Evolutionary conservation across 2,113 vertebrate species (phyloP).

Genomic region (Xiphophorus maculatus): DNA sequence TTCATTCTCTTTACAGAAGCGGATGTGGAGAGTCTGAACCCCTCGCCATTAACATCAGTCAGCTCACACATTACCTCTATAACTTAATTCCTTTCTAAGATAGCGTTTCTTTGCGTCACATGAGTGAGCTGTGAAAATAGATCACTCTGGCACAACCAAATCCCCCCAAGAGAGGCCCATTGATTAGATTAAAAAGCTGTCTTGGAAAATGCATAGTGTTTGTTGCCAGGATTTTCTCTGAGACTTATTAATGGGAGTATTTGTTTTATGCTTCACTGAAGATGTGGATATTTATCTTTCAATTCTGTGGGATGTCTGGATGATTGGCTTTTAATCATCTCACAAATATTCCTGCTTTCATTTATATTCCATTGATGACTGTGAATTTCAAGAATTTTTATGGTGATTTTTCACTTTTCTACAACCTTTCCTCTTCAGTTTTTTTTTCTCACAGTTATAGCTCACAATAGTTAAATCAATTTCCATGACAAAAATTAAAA

Average conservation of each 20-base stretch:
- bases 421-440: too few species aligned
- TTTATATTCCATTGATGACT: slow-evolving; percentile 26
- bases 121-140: slow-evolving; percentile 36
- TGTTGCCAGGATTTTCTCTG: slow-evolving; percentile 12
- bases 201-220: slow-evolving; percentile 22
- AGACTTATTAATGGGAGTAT: slow-evolving; percentile 45
- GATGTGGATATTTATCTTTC: slow-evolving; percentile 27
- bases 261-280: slow-evolving; percentile 33
- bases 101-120: slow-evolving; percentile 22
- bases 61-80: slow-evolving; percentile 40
- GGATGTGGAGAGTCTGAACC: not conserved
- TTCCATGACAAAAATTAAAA: too few species aligned
- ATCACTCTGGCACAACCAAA: slow-evolving; percentile 29
- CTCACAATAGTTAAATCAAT: too few species aligned
- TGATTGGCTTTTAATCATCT: slow-evolving; percentile 45
- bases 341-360: slow-evolving; percentile 21
- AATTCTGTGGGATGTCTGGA: slow-evolving; percentile 18
- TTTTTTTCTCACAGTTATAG: too few species aligned
- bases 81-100: slow-evolving; percentile 46
- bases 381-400: not conserved
- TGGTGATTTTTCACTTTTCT: not conserved
- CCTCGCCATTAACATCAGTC: slow-evolving; percentile 44
- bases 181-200: slow-evolving; percentile 56
- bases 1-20: slow-evolving; percentile 17
- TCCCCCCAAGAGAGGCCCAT: slow-evolving; percentile 34